Base-by-base conservation (phyloP, 2,888 invertebrate genomes). In the Epistrophella euchroma region DNA sequence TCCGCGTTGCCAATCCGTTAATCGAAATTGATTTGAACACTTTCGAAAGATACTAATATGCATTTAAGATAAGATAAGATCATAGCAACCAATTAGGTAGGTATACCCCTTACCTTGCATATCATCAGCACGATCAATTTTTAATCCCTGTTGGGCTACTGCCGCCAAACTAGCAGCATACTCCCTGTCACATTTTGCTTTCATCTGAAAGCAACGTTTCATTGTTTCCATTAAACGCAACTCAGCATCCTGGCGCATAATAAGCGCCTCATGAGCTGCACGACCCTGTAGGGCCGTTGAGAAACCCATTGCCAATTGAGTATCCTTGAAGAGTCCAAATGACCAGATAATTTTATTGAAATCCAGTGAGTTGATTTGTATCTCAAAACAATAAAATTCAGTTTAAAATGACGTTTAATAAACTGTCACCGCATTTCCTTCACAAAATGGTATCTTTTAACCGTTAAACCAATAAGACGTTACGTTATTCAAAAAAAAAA, bases 181-280 rank as follows among this genome's bases (percentile, higher is more conserved):
- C 90, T 98, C 98, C 88, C 97, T 94, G 92, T 98, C 98, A 90
- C 96, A 97, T 93, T 98, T 97, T 91, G 98, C 96, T 93, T 98
- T 97, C 88, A 96, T 95, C 88, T 95, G 94, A 77, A 98, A 94
- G 90, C 97, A 97, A 87, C 97, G 94, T 90, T 97, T 96, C 96
- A 98, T 97, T 88, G 96, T 96, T 91, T 98, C 98, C 94, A 98
- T 94, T 62, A 98, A 95, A 88, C 97, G 95, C 79, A 98, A 94
- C 93, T 98, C 98, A 22, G 97, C 97, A 92, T 98, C 98, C 93
- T 98, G 98, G 74, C 98, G 95, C 84, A 95, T 95, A 89, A 98
- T 94, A 89, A 98, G 94, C 88, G 98, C 98, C 93, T 98, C 98
- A 92, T 98, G 98, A 90, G 98, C 97, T 89, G 95, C 95, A 90